Evolutionary conservation across 2,797 vertebrate genomes (phyloP).

Genomic region (Melanogrammus aeglefinus): DNA sequence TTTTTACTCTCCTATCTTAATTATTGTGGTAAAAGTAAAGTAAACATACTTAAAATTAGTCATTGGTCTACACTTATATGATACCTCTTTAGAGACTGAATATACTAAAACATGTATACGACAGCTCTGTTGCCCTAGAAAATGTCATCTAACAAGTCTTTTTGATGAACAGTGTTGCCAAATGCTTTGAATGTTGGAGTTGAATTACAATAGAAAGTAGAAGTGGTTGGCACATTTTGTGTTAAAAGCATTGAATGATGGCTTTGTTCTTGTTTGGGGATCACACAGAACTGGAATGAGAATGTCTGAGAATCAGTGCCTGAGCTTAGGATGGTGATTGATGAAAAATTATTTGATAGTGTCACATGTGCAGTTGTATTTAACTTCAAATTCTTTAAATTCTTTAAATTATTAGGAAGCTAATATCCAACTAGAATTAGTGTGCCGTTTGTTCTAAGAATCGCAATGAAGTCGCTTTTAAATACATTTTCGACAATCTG

Average conservation of each 20-base stretch:
- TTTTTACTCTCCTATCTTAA: too few species aligned
- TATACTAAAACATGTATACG: neutral
- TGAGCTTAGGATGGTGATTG: too few species aligned
- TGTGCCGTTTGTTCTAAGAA: too few species aligned
- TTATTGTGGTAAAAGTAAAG: too few species aligned
- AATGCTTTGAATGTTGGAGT: neutral
- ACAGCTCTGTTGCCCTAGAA: neutral
- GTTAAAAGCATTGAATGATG: neutral
- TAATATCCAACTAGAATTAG: too few species aligned
- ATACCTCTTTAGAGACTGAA: neutral
- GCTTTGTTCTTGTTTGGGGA: neutral
- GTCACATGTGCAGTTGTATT: too few species aligned
- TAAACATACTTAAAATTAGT: neutral
- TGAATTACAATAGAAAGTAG: neutral
- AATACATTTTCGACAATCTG: too few species aligned
- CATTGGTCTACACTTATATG: neutral
- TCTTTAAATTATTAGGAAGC: too few species aligned
- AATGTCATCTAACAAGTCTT: neutral
- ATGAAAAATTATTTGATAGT: too few species aligned
- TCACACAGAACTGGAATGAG: neutral
- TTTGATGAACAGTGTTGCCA: neutral
- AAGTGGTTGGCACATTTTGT: neutral
- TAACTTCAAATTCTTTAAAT: too few species aligned
- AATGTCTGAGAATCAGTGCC: too few species aligned
- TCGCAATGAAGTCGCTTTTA: too few species aligned